These are phyloP conservation scores for Platerodrilus igneus DNA, from an alignment of 2,888 invertebrate genomes.

Conservation along the genomic window DNA sequence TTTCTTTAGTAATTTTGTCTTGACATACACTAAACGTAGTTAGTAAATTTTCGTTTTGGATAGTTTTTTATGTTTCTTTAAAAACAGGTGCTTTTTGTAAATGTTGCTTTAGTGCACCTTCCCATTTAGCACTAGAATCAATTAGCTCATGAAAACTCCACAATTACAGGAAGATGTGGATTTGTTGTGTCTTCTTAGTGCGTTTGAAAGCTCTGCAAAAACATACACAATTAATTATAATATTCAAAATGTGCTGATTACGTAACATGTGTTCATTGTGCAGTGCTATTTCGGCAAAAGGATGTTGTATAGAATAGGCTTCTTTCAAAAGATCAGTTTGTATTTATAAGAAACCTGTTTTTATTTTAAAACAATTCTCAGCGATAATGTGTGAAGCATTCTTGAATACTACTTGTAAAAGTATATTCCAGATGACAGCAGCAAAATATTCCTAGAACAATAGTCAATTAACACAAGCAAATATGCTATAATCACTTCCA, in stretches of 20 bases:
- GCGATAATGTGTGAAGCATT: no score
- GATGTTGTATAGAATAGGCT: no score
- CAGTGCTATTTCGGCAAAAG: slow-evolving; percentile 12
- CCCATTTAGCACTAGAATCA: slow-evolving; percentile 33
- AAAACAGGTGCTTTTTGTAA: slow-evolving; percentile 31
- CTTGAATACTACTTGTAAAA: no score
- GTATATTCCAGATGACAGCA: no score
- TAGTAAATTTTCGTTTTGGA: slow-evolving; percentile 37
- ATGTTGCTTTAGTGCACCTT: slow-evolving; percentile 30
- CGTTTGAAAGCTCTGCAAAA: slow-evolving; percentile 37
- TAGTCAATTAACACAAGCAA: no score
- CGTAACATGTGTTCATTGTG: slow-evolving; percentile 25
- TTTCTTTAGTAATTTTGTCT: slow-evolving; percentile 27
- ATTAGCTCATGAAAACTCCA: slow-evolving; percentile 34
- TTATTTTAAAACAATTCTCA: no score
- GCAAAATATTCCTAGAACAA: no score
- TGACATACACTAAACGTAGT: slow-evolving; percentile 34
- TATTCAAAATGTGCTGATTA: slow-evolving; percentile 29
- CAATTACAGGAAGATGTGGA: slow-evolving; percentile 29
- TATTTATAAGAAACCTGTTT: no score
- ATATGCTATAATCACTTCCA: no score
- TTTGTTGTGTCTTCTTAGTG: slow-evolving; percentile 36
- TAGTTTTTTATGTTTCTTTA: slow-evolving; percentile 36
- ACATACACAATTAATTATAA: slow-evolving; percentile 36
- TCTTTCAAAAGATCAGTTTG: no score